Evolutionary conservation across 2,888 invertebrate species (phyloP).

Genomic region (Heterodera filipjevi): DNA sequence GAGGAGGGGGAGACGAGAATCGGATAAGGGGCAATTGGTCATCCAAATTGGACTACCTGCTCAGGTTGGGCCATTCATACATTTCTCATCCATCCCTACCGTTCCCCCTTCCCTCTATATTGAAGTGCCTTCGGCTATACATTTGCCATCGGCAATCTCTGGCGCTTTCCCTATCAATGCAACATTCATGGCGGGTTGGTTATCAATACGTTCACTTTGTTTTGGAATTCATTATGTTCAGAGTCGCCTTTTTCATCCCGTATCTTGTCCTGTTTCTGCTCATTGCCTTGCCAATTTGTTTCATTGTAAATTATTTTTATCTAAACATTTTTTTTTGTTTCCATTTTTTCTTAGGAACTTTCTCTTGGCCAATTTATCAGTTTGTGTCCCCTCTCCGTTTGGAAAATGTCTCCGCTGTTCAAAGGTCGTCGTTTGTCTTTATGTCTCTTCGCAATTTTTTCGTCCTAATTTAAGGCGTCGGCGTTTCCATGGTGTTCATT

Average conservation of each 20-base stretch:
- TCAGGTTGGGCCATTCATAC: not conserved
- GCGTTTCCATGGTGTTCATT: slow-evolving; percentile 70
- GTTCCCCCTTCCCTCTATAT: slow-evolving; percentile 68
- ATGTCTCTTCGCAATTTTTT: not conserved
- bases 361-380: slow-evolving; percentile 80
- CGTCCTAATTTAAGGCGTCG: slow-evolving; percentile 67
- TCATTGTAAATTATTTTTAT: slow-evolving; percentile 70
- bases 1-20: slow-evolving; percentile 67
- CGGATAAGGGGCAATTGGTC: slow-evolving; percentile 68
- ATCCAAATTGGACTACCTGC: slow-evolving; percentile 68
- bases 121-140: slow-evolving; percentile 69
- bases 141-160: slow-evolving; percentile 70
- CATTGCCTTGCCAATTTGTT: slow-evolving; percentile 80
- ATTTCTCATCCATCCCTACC: slow-evolving; percentile 26
- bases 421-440: slow-evolving; percentile 67
- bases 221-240: too few species aligned
- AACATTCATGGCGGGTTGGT: slow-evolving; percentile 24
- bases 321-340: not conserved
- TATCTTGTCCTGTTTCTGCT: slow-evolving; percentile 79
- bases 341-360: slow-evolving; percentile 70
- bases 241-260: slow-evolving; percentile 78
- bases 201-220: not conserved
- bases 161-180: slow-evolving; percentile 72
- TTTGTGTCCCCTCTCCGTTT: slow-evolving; percentile 77
- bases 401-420: slow-evolving; percentile 80